Evolutionary conservation across 2,888 invertebrate genomes (phyloP), one percentile per base, ranked within the genome.

Genomic region (Amphipoea oculea): DNA sequence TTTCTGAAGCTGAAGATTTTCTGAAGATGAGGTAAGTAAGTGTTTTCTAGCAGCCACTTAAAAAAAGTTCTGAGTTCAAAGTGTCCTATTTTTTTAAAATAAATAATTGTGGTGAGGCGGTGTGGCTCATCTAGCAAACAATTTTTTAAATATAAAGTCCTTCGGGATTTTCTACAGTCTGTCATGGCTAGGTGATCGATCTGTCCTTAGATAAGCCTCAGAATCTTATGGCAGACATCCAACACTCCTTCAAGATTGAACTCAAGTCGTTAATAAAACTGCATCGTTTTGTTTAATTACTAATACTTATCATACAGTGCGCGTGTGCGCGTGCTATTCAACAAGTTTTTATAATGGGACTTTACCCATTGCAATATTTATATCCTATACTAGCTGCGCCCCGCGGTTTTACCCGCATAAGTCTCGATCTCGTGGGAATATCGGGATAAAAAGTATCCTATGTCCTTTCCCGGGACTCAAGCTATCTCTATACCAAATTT

Each of bases 331-430:
- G 65, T 73, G 73, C 14, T 62, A 62, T 54, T 65, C 14, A 68
- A 74, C 54, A 2, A 62, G 54, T 71, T 73, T 57, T 65, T 76
- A 51, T 42, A 67, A 67, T 77, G 65, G 76, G 60, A 74, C 48
- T 81, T 84, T 68, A 84, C 72, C 45, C 36, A 65, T 73, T 75
- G 76, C 42, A 60, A 65, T 72, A 74, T 72, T 76, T 73, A 76
- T 73, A 45, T 23, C 23, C 5, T 36, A 14, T 48, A 51, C n/a
- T n/a, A n/a, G n/a, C n/a, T n/a, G n/a, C n/a, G n/a, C n/a, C n/a
- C n/a, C n/a, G n/a, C n/a, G n/a, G n/a, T n/a, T n/a, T n/a, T n/a
- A n/a, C n/a, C n/a, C n/a, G n/a, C n/a, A n/a, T n/a, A n/a, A n/a
- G n/a, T n/a, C n/a, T n/a, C n/a, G n/a, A n/a, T n/a, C n/a, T n/a